Evolutionary conservation across 1,140 invertebrate species (phyloP).

Genomic region (Bombus superbus): DNA sequence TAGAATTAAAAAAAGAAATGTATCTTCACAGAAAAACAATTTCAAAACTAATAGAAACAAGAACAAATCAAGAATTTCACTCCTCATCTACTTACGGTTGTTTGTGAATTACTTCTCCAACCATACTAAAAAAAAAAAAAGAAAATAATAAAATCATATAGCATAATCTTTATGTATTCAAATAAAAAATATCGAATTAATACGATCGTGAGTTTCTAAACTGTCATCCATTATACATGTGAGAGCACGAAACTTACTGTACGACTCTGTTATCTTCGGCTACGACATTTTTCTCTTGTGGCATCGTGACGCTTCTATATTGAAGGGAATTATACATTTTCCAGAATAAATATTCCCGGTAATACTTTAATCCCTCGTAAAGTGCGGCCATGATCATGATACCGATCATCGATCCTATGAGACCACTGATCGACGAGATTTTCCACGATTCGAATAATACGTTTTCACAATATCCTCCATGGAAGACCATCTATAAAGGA

Average conservation of each 20-base stretch:
- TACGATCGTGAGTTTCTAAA: not conserved
- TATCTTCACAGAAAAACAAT: not conserved
- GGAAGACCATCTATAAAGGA: slow-evolving; percentile 88
- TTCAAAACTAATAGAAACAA: not conserved
- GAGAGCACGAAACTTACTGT: slow-evolving; percentile 84
- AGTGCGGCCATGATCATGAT: slow-evolving; percentile 93
- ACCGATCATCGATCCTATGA: slow-evolving; percentile 92
- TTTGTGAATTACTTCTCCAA: slow-evolving; percentile 88
- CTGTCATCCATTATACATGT: not conserved
- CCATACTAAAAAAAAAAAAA: slow-evolving; percentile 82
- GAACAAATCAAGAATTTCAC: not conserved
- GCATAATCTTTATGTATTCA: not conserved
- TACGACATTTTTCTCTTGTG: slow-evolving; percentile 86
- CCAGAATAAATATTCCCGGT: slow-evolving; percentile 92
- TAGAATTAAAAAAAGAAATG: not conserved
- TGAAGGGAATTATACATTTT: slow-evolving; percentile 89
- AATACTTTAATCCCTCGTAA: slow-evolving; percentile 96
- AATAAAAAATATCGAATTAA: not conserved
- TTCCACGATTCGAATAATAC: slow-evolving; percentile 92
- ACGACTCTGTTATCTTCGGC: slow-evolving; percentile 87
- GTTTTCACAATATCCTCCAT: slow-evolving; percentile 88
- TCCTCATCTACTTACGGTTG: slow-evolving; percentile 86
- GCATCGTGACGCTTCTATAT: slow-evolving; percentile 88
- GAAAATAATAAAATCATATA: slow-evolving; percentile 63
- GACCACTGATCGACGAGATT: slow-evolving; percentile 87